Base-by-base conservation (phyloP, 2,888 invertebrate genomes). In the Chouioia cunea region DNA sequence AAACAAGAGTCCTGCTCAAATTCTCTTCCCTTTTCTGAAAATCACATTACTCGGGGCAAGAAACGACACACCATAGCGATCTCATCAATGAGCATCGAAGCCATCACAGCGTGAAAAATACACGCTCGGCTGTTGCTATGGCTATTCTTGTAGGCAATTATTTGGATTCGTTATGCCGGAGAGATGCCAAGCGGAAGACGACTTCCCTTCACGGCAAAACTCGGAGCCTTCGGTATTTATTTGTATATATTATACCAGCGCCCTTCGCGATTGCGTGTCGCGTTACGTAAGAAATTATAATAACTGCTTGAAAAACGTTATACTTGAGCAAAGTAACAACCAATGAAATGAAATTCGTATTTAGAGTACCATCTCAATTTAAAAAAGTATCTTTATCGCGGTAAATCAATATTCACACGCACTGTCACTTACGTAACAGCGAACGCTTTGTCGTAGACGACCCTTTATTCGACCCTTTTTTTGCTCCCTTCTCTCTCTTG, bases 141-240 rank as follows among this genome's bases (percentile, higher is more conserved):
- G 79, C 73, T 73, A 76, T 71, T 68, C 75, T 74, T 76, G n/a
- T n/a, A n/a, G 73, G 77, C 75, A 80, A 78, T 79, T 80, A 79
- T 79, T 78, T 74, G 79, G 81, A 81, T 79, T 81, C 80, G 78
- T 82, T 81, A 81, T 77, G 16, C 16, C 27, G 2, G n/a, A 53
- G 44, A 22, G 56, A 56, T 27, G 16, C 6, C 4, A 57, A 73
- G 43, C 74, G 82, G 82, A 82, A 82, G 80, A 70, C 77, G 74
- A 81, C 80, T 82, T 82, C 81, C 81, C 82, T 77, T 79, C 73
- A 71, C 74, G 66, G 74, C 54, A 69, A 71, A 36, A 36, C 36
- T 3, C 36, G n/a, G n/a, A 36, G 6, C 36, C 36, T 36, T 36
- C 36, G 12, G 12, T 12, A 12, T n/a, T n/a, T n/a, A n/a, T 36